A percentile compares a stretch with the other conserved stretches of the same genome.
phyloP scores from a whole-genome alignment of 1,140 invertebrate species.

The Dinothrombium tinctorium region DNA sequence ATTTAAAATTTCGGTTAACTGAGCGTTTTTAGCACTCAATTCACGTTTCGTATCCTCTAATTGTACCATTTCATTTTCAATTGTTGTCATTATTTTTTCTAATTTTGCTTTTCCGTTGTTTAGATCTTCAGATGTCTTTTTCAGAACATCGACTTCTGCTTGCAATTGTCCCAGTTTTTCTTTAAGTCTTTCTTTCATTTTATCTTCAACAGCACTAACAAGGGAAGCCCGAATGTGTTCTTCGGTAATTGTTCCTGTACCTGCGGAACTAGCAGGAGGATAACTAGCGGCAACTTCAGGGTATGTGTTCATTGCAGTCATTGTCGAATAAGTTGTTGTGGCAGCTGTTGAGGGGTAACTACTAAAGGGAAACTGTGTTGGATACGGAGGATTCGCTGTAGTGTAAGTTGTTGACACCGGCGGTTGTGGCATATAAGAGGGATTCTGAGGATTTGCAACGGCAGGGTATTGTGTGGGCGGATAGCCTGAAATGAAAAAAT shows the following conservation, averaged over 20 bases:
- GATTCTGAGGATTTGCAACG: not conserved
- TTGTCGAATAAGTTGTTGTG: constrained; percentile 13
- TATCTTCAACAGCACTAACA: constrained; percentile 81
- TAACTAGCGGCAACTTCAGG: constrained; percentile 11
- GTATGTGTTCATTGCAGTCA: constrained; percentile 13
- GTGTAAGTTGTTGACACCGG: too few species aligned
- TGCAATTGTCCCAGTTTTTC: constrained; percentile 62
- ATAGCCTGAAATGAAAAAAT: too few species aligned
- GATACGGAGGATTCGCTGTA: constrained; percentile 16
- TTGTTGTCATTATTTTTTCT: constrained; percentile 46
- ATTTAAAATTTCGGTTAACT: constrained; percentile 53
- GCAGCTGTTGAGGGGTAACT: constrained; percentile 11
- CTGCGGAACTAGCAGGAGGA: constrained; percentile 3
- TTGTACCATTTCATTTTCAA: constrained; percentile 53
- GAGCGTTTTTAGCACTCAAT: constrained; percentile 62
- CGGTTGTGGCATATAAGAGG: too few species aligned
- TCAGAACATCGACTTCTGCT: constrained; percentile 71
- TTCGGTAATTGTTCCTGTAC: constrained; percentile 58
- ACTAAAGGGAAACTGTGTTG: constrained; percentile 18
- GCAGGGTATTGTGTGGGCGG: too few species aligned
- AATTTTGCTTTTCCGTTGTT: constrained; percentile 58
- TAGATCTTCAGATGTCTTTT: constrained; percentile 56
- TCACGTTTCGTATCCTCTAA: constrained; percentile 31
- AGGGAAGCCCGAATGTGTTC: constrained; percentile 83
- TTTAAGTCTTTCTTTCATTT: constrained; percentile 54